Evolutionary conservation across 2,113 vertebrate species (phyloP).

Genomic region (Ranitomeya imitator): DNA sequence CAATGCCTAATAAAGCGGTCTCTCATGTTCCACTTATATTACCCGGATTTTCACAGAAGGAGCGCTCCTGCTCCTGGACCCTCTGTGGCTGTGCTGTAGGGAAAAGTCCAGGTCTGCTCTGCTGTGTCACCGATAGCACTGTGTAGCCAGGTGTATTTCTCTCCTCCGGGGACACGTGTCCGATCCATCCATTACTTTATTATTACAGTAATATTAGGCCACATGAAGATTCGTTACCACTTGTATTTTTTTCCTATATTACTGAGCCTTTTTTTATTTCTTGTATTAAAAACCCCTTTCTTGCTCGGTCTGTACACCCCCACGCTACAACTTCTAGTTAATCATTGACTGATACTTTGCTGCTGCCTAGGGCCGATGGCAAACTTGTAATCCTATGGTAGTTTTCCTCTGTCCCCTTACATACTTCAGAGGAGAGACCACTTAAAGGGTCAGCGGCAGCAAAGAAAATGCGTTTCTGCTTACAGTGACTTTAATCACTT

Average conservation of each 20-base stretch:
- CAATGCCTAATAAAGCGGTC: slow-evolving; percentile 94
- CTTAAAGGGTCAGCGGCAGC: not conserved
- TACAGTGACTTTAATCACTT: too few relatives aligned
- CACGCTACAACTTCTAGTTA: not conserved
- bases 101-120: slow-evolving; percentile 61
- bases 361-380: not conserved
- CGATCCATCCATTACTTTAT: not conserved
- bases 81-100: slow-evolving; percentile 70
- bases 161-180: slow-evolving; percentile 57
- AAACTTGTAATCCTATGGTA: not conserved
- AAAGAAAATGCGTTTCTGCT: not conserved
- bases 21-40: slow-evolving; percentile 79
- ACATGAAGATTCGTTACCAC: not conserved
- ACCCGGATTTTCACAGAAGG: slow-evolving; percentile 77
- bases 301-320: not conserved
- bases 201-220: not conserved
- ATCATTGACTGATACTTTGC: slow-evolving; percentile 3
- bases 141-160: slow-evolving; percentile 64
- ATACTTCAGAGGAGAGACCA: not conserved
- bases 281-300: not conserved
- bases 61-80: slow-evolving; percentile 78
- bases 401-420: not conserved
- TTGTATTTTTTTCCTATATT: not conserved
- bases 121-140: slow-evolving; percentile 59
- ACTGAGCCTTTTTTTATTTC: not conserved